Conservation (phyloP, 2,113 vertebrate species). For the Coracopsis vasa region DNA sequence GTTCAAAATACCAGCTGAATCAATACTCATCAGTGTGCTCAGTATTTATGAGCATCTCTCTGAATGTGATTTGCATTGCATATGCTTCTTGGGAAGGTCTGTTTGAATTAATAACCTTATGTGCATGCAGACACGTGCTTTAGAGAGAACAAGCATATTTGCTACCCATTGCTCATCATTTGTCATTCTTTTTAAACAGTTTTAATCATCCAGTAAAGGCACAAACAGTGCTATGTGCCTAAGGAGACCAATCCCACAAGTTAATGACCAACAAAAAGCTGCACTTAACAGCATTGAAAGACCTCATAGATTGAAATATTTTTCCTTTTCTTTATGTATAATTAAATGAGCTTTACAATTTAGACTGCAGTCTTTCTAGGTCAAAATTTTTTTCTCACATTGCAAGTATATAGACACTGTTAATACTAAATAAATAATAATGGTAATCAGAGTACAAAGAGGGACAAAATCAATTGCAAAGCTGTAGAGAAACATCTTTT, state of each 20-base stretch:
- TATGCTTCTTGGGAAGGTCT: neutral
- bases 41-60: neutral
- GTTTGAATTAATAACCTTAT: neutral
- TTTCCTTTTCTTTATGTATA: neutral
- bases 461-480: neutral
- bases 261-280: neutral
- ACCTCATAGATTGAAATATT: neutral
- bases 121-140: neutral
- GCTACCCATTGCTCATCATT: neutral
- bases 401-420: neutral
- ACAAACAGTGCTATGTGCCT: neutral
- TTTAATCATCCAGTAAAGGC: neutral
- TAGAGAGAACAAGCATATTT: neutral
- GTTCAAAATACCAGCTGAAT: neutral
- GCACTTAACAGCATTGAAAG: neutral
- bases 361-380: neutral
- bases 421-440: neutral
- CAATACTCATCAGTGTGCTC: neutral
- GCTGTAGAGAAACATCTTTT: neutral
- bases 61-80: neutral
- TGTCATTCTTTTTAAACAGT: neutral
- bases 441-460: neutral
- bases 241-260: neutral
- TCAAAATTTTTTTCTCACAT: neutral
- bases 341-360: neutral